phyloP scores from a whole-genome alignment of 2,888 invertebrate genomes.

The Drosophila buzzatii region DNA sequence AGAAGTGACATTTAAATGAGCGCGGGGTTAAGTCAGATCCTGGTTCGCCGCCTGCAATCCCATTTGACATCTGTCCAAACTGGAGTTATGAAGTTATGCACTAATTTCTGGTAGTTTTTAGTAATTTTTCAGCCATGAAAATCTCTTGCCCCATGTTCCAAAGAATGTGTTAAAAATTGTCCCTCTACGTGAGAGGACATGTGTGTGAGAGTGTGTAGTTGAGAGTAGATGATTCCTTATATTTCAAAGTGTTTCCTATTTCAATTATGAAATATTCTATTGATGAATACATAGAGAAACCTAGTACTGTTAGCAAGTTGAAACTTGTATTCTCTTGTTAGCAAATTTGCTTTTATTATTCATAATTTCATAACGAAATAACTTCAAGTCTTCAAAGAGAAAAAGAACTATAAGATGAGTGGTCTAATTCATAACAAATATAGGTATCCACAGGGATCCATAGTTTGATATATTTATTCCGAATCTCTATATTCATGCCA shows the following conservation, averaged over 20 bases:
- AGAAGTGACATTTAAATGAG: constrained; percentile 75
- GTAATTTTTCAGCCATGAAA: constrained; percentile 50
- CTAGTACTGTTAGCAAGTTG: neutral
- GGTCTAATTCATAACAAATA: too few relatives aligned
- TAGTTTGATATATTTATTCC: too few relatives aligned
- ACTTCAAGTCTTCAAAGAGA: too few relatives aligned
- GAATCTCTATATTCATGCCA: too few relatives aligned
- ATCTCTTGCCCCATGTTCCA: constrained; percentile 41
- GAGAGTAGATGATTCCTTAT: too few relatives aligned
- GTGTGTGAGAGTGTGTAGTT: constrained; percentile 7
- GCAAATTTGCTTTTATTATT: too few relatives aligned
- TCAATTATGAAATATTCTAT: neutral
- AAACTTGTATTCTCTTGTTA: neutral
- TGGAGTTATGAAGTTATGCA: constrained; percentile 56
- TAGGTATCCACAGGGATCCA: too few relatives aligned
- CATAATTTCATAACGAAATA: too few relatives aligned
- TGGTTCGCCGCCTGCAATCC: constrained; percentile 41
- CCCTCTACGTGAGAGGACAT: neutral
- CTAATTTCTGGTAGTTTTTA: constrained; percentile 69
- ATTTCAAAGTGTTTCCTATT: neutral
- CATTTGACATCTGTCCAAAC: constrained; percentile 69
- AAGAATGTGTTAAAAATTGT: constrained; percentile 23
- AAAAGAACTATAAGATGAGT: too few relatives aligned
- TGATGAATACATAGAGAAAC: neutral
- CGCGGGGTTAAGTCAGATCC: constrained; percentile 35